phyloP scores from a whole-genome alignment of 2,113 vertebrate species.

The Erpornis zantholeuca region DNA sequence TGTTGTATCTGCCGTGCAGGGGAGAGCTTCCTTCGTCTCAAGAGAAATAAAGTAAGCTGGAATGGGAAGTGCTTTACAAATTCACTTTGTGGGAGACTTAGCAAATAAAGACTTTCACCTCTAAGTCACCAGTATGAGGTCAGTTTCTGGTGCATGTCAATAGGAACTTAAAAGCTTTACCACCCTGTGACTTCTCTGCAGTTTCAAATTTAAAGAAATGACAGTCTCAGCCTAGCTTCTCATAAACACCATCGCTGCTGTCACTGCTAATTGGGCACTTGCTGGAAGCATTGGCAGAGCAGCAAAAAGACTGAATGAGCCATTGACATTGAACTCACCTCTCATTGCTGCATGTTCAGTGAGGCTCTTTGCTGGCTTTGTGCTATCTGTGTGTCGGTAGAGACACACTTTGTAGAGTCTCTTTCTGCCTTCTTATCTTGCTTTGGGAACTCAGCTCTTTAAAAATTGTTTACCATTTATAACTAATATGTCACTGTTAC shows the following conservation, averaged over 20 bases:
- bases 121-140: background rate
- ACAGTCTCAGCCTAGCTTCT: conserved; percentile 28
- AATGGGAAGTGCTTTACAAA: background rate
- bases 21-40: background rate
- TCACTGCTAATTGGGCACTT: conserved; percentile 43
- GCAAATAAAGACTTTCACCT: background rate
- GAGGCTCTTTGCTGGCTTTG: background rate
- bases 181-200: conserved; percentile 12
- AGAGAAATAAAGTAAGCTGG: background rate
- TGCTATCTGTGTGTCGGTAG: background rate
- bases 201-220: conserved; percentile 43
- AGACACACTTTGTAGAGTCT: background rate
- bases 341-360: background rate
- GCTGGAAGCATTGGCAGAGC: conserved; percentile 40
- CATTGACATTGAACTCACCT: conserved; percentile 32
- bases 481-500: background rate
- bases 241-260: conserved; percentile 7
- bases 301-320: conserved; percentile 14
- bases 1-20: background rate
- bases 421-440: background rate
- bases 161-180: conserved; percentile 32
- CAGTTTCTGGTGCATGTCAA: conserved; percentile 8
- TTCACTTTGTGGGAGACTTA: background rate
- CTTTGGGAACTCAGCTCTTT: background rate
- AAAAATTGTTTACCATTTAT: background rate